Conservation (phyloP, 2,113 vertebrate genomes). For the Microtus ochrogaster region DNA sequence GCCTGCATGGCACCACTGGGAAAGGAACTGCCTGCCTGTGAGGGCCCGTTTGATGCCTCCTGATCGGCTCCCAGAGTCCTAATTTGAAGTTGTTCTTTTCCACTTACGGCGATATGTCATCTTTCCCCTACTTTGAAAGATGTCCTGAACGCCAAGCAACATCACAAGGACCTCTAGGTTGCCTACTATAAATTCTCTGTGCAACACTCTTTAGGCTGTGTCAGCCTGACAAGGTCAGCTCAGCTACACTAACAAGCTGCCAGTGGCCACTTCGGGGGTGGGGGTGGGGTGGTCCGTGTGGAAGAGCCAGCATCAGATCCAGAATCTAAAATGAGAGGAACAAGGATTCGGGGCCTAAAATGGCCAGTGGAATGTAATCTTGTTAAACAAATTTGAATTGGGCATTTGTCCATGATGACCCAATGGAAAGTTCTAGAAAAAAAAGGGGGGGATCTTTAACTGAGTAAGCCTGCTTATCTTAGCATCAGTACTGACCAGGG, state of each 20-base stretch:
- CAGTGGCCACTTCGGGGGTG: neutral
- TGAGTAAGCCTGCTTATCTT: slow-evolving; percentile 48
- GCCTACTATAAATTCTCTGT: slow-evolving; percentile 24
- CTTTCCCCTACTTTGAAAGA: slow-evolving; percentile 69
- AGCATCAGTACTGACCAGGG: neutral
- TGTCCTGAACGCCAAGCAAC: slow-evolving; percentile 65
- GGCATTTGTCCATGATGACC: slow-evolving; percentile 73
- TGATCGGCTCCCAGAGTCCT: slow-evolving; percentile 61
- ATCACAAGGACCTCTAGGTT: slow-evolving; percentile 1
- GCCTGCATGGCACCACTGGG: slow-evolving; percentile 57
- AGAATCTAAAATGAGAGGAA: slow-evolving; percentile 48
- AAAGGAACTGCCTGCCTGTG: slow-evolving; percentile 41
- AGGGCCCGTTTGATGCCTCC: slow-evolving; percentile 50
- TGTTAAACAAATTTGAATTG: slow-evolving; percentile 59
- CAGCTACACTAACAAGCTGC: slow-evolving; percentile 35
- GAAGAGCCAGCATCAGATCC: slow-evolving; percentile 43
- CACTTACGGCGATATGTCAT: slow-evolving; percentile 64
- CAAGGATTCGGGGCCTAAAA: slow-evolving; percentile 63
- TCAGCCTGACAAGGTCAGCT: slow-evolving; percentile 46
- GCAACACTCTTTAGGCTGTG: neutral
- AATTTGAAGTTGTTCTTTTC: slow-evolving; percentile 64
- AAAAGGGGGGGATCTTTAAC: slow-evolving; percentile 37
- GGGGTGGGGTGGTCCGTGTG: neutral
- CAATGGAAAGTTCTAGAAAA: slow-evolving; percentile 72
- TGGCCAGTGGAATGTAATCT: slow-evolving; percentile 63